Percentiles rank a stretch among this genome's conserved stretches.
Conservation (phyloP, 2,797 vertebrate species). For the Potorous gilbertii region DNA sequence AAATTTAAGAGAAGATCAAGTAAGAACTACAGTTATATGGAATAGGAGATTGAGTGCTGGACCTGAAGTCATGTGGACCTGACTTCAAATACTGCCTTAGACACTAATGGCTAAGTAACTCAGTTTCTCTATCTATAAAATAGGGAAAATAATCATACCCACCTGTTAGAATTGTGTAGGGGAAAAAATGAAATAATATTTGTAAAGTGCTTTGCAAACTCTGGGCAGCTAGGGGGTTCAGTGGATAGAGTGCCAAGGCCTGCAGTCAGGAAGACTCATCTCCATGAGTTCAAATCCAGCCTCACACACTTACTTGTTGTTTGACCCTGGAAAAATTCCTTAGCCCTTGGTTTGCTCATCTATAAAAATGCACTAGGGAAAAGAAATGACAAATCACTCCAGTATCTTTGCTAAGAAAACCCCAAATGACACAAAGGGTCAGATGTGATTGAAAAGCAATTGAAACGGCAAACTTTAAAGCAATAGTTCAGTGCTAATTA, state of each 20-base stretch:
- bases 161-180: not conserved
- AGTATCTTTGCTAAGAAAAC: not conserved
- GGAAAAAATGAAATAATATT: not conserved
- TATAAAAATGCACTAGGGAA: not conserved
- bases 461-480: not conserved
- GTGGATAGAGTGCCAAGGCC: not conserved
- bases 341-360: not conserved
- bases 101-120: not conserved
- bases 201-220: not conserved
- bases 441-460: not conserved
- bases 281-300: not conserved
- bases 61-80: not conserved
- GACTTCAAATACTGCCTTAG: not conserved
- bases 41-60: not conserved
- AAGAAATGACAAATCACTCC: not conserved
- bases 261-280: not conserved
- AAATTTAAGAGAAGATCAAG: not conserved
- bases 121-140: not conserved
- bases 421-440: not conserved
- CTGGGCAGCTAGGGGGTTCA: not conserved
- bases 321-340: not conserved
- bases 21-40: not conserved
- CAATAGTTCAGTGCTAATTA: not conserved
- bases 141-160: not conserved
- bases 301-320: not conserved